Percentiles rank a stretch among this genome's conserved stretches.
Conservation (phyloP, 2,113 vertebrate genomes). For the Dromiciops gliroides region DNA sequence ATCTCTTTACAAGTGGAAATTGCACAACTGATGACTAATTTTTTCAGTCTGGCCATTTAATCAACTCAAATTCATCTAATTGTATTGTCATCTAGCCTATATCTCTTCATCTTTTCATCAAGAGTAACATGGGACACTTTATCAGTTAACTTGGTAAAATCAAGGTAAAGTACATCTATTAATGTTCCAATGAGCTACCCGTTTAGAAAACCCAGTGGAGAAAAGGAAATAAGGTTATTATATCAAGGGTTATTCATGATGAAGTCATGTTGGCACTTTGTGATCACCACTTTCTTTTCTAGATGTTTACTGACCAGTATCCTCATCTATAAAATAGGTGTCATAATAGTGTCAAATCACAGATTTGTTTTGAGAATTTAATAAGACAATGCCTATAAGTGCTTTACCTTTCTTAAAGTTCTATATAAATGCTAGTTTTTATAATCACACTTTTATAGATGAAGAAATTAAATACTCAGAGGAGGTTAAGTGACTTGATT, state of each 20-base stretch:
- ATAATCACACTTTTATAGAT: not conserved
- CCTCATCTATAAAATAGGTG: not conserved
- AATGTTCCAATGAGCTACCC: not conserved
- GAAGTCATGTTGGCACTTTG: not conserved
- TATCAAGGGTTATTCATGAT: not conserved
- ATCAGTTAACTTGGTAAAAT: not conserved
- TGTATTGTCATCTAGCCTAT: not conserved
- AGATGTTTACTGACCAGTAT: not conserved
- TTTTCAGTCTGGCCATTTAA: not conserved
- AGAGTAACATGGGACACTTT: not conserved
- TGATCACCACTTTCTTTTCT: not conserved
- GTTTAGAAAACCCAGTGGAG: not conserved
- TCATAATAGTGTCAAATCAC: not conserved
- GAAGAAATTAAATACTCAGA: not conserved
- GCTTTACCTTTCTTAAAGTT: not conserved
- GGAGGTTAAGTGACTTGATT: not conserved
- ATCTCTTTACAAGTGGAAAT: not conserved
- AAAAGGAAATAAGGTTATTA: not conserved
- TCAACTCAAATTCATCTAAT: not conserved
- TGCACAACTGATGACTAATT: not conserved
- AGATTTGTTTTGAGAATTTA: not conserved
- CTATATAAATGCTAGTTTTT: not conserved
- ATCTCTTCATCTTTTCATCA: not conserved
- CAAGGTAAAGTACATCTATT: not conserved
- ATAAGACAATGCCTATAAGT: not conserved